Evolutionary conservation across 2,113 vertebrate species (phyloP).

Genomic region (Pangasianodon gigas): DNA sequence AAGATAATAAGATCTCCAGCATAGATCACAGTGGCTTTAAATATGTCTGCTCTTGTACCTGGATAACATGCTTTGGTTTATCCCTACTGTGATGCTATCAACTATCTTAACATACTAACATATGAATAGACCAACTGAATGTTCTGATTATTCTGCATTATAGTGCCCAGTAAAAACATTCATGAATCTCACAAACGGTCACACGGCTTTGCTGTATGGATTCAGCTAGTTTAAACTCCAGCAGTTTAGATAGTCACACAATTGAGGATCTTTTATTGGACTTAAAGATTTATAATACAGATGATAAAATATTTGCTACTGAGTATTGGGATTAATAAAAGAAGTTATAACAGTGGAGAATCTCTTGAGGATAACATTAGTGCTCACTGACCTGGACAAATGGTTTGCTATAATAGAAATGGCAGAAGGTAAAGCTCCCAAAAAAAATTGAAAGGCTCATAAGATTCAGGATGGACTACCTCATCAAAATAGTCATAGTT

Average conservation of each 20-base stretch:
- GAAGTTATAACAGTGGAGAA: background rate
- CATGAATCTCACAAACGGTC: background rate
- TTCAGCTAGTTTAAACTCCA: background rate
- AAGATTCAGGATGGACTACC: background rate
- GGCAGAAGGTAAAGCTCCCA: background rate
- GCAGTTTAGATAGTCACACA: background rate
- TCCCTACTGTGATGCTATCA: background rate
- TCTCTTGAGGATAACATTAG: background rate
- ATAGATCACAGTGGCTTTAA: background rate
- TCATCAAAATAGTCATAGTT: background rate
- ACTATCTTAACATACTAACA: background rate
- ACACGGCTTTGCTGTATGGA: too few relatives aligned
- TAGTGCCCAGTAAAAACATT: background rate
- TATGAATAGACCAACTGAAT: too few relatives aligned
- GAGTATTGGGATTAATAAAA: conserved; percentile 8
- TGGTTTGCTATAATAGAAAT: background rate
- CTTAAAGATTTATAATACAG: background rate
- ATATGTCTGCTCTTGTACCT: background rate
- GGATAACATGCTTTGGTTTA: background rate
- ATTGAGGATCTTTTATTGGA: background rate
- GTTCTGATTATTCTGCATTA: background rate
- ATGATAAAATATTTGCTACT: background rate
- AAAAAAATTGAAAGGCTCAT: background rate
- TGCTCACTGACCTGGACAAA: background rate
- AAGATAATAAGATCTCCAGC: background rate